Conservation (phyloP, 1,140 invertebrate species). For the Nasonia giraulti region DNA sequence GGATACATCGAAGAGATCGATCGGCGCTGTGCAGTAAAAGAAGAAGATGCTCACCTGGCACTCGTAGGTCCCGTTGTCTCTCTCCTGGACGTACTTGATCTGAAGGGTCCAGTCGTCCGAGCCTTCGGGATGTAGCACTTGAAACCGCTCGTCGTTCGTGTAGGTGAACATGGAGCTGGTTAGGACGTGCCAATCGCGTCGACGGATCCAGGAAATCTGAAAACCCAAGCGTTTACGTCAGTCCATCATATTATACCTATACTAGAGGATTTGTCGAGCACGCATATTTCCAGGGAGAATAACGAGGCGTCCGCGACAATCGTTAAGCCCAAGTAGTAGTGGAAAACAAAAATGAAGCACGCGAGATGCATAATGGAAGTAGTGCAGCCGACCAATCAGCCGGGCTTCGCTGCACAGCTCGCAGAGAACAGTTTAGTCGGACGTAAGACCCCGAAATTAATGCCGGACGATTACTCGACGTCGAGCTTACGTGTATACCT, state of each 20-base stretch:
- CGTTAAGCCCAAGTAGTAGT: too few species aligned
- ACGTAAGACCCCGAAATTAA: conserved; percentile 41
- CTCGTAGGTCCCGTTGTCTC: conserved; percentile 95
- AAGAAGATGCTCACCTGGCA: conserved; percentile 86
- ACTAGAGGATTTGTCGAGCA: background rate
- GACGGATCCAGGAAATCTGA: conserved; percentile 92
- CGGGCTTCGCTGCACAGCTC: background rate
- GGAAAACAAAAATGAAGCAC: background rate
- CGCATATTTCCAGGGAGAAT: too few species aligned
- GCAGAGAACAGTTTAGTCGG: background rate
- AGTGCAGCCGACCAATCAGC: conserved; percentile 25
- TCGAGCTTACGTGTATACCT: background rate
- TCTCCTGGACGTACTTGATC: conserved; percentile 93
- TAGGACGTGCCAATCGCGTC: conserved; percentile 93
- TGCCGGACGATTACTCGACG: conserved; percentile 37
- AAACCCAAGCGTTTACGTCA: conserved; percentile 38
- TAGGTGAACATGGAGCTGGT: conserved; percentile 92
- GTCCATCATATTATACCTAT: background rate
- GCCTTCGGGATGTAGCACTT: conserved; percentile 83
- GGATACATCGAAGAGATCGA: background rate
- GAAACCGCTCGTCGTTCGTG: conserved; percentile 93
- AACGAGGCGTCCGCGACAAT: background rate
- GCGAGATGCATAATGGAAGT: conserved; percentile 16
- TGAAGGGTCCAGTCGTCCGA: conserved; percentile 92
- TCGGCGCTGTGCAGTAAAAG: background rate